Evolutionary conservation across 2,888 invertebrate genomes (phyloP), one percentile per base, ranked within the genome.

Genomic region (Erpobdella octoculata): DNA sequence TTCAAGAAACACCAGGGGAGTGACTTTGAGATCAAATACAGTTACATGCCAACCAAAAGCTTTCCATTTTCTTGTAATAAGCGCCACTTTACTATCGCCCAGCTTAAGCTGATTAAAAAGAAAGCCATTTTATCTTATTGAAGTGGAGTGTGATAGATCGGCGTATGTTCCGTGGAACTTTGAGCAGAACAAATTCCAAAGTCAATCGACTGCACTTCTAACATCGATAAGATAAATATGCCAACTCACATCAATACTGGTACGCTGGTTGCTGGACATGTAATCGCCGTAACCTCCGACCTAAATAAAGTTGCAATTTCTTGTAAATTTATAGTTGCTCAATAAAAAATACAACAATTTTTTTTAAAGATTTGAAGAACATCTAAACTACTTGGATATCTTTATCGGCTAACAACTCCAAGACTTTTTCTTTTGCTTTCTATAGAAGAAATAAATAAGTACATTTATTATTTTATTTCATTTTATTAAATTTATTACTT

Each of bases 401-500:
- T 83, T 94, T 94, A 79, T 95, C 94, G 2, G 91, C 91, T 70
- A 95, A 89, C 71, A 95, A 86, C 80, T 96, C 94, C 79, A 91
- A 90, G 18, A 96, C 93, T 78, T 95, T 86, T 81, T 92, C 92
- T 80, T 94, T 93, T 0, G 96, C 96, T 71, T 78, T 76, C 77
- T 78, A 76, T 31, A 35, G 37, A 18, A 67, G 25, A 9, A 59
- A 12, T 12, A 59, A 8, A 21, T 28, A 12, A 35, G 12, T 9
- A 9, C 8, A 25, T 31, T n/a, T n/a, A n/a, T n/a, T n/a, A n/a
- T n/a, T n/a, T n/a, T n/a, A n/a, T n/a, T n/a, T n/a, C n/a, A n/a
- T n/a, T n/a, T n/a, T n/a, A n/a, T n/a, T n/a, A n/a, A n/a, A n/a
- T n/a, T n/a, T n/a, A n/a, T 18, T 35, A 12, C 33, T 9, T 9